Evolutionary conservation across 2,888 invertebrate genomes (phyloP), one percentile per base, ranked within the genome.

Genomic region (Hemaris fuciformis): DNA sequence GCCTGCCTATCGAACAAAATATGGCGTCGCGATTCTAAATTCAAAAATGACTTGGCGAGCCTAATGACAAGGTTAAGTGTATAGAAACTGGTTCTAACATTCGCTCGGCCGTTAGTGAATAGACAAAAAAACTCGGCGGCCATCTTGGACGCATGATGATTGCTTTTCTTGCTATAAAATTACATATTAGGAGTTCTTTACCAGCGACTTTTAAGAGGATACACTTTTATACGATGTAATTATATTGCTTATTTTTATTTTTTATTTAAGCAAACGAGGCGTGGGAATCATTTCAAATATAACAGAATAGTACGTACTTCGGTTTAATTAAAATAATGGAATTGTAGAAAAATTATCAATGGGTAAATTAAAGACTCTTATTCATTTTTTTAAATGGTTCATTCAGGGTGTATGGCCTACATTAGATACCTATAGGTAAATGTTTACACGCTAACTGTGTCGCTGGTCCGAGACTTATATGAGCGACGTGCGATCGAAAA

Each of bases 51-150:
- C 80, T 83, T 83, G 80, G 78, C 83, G 78, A 75, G 81, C 81
- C 82, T 87, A 88, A 87, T 88, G 87, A 87, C 88, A 85, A 85
- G 87, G 87, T 87, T 86, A 85, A 80, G 83, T 79, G 79, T 81
- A 83, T 83, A 81, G 79, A 80, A 85, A 85, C 87, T 79, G 84
- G 87, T 86, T 86, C 80, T 84, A 82, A 83, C 78, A 81, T 80
- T 81, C 79, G 79, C 77, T 73, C 65, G 75, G 81, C 83, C 83
- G 84, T 84, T 84, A 83, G 79, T 74, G 77, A 70, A 82, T 81
- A 85, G 83, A 85, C 85, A 85, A 86, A 88, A 83, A 87, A 86
- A 71, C 63, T 60, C 64, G 71, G 64, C 80, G 66, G 85, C 86
- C 86, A 85, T 86, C 79, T 86, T 86, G 82, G 66, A 72, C 72